phyloP scores from a whole-genome alignment of 2,797 vertebrate species.

The Diplodus puntazzo region DNA sequence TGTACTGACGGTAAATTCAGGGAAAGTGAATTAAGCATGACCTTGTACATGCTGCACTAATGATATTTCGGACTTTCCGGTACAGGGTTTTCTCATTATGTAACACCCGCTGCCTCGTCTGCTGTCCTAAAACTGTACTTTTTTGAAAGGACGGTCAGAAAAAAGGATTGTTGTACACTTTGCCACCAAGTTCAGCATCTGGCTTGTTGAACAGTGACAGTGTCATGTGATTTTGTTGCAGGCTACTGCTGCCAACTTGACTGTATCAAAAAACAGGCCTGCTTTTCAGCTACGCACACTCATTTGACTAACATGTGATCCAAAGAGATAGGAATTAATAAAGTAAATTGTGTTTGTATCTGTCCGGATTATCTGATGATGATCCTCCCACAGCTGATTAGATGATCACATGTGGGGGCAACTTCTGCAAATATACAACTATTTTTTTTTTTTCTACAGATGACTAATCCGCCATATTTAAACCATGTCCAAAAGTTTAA shows the following conservation, averaged over 20 bases:
- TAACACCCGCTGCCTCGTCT: no score
- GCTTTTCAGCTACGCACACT: not conserved
- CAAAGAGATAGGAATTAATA: slow-evolving; percentile 5
- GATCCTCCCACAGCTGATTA: slow-evolving; percentile 34
- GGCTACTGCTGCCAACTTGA: not conserved
- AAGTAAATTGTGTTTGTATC: not conserved
- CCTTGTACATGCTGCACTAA: not conserved
- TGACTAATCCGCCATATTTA: slow-evolving; percentile 11
- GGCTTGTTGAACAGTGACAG: not conserved
- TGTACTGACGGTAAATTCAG: slow-evolving; percentile 9
- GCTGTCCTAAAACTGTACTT: no score
- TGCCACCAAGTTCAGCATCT: not conserved
- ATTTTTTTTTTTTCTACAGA: not conserved
- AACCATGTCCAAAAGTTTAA: slow-evolving; percentile 39
- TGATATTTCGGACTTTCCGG: not conserved
- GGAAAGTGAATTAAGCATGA: slow-evolving; percentile 7
- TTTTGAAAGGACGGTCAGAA: not conserved
- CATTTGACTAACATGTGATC: not conserved
- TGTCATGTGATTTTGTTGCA: not conserved
- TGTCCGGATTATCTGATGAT: slow-evolving; percentile 21
- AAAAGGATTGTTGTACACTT: slow-evolving; percentile 2
- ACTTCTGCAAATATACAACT: not conserved
- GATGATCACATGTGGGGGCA: not conserved
- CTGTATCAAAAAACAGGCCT: not conserved
- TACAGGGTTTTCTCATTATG: not conserved